Conservation (phyloP, 2,797 vertebrate species). For the Sylvia borin region DNA sequence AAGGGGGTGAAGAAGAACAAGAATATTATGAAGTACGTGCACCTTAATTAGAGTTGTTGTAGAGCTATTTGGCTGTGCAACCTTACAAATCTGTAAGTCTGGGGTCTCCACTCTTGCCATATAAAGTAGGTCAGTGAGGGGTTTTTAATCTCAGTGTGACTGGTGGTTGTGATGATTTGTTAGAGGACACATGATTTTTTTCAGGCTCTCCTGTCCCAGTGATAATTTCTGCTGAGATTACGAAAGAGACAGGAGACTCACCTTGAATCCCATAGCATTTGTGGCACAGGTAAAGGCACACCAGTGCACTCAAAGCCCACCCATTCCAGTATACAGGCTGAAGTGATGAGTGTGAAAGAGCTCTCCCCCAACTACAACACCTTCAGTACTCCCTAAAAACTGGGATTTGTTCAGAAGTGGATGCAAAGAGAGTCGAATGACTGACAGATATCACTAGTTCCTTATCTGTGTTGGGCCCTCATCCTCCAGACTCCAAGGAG, state of each 20-base stretch:
- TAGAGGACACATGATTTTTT: neutral
- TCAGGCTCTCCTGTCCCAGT: neutral
- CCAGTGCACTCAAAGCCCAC: neutral
- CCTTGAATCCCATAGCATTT: neutral
- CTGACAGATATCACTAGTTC: neutral
- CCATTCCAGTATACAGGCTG: neutral
- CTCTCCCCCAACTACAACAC: neutral
- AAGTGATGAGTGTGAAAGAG: neutral
- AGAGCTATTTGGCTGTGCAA: neutral
- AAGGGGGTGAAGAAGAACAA: neutral
- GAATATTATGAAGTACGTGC: neutral
- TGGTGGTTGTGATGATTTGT: neutral
- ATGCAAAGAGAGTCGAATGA: neutral
- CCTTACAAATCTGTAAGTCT: neutral
- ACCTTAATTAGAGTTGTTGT: neutral
- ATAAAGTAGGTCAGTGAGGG: neutral
- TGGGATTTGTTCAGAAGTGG: neutral
- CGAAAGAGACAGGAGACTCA: rapidly evolving
- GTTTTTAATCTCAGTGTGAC: neutral
- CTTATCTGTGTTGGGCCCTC: neutral
- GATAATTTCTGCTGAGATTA: neutral
- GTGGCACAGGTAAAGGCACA: neutral
- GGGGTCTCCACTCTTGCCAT: neutral
- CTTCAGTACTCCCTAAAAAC: neutral
- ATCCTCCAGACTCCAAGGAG: neutral